Base-by-base conservation (phyloP, 1,140 invertebrate genomes). In the Babylonia areolata region DNA sequence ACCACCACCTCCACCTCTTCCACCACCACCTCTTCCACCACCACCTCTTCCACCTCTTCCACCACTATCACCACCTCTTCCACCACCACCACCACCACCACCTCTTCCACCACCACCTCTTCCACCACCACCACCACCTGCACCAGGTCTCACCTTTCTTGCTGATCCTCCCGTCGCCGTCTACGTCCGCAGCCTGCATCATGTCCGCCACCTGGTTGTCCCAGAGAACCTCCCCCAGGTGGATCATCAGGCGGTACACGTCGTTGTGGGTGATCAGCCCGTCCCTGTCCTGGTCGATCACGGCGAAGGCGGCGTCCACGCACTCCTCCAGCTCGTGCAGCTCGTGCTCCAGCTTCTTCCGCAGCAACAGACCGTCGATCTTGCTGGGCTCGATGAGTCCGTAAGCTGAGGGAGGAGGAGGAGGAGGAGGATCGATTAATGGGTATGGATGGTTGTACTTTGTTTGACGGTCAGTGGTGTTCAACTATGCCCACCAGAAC, bases 251-350 rank as follows among this genome's bases (percentile, higher is more conserved):
- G 96, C 99, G 98, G 92, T 97, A 96, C 92, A 99, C 96, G 96
- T 99, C 99, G 95, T 97, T 98, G 91, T 96, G 96, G 93, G 99
- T 96, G 97, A 99, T 99, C 91, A 96, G 96, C 90, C 99, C 99
- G 92, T 99, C 97, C 94, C 99, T 98, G 93, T 96, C 96, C 95
- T 98, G 99, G 95, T 91, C 90, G 46, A 91, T 88, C 33, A 91
- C 64, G 46, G 86, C 69, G 84, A 89, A 87, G 5, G 87, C 86
- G 17, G 88, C 87, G 33, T 86, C 85, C 31, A 91, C 51, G 17
- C 89, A 89, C 3, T 90, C 81, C 35, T 80, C 78, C 6, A 87
- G 79, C 17, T 89, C 86, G 39, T 89, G 84, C 33, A 80, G 71
- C n/a, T 87, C 58, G 3, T 33, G 0, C 39, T 83, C 84, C 81